Evolutionary conservation across 1,140 invertebrate genomes (phyloP).

Genomic region (Pissodes strobi): DNA sequence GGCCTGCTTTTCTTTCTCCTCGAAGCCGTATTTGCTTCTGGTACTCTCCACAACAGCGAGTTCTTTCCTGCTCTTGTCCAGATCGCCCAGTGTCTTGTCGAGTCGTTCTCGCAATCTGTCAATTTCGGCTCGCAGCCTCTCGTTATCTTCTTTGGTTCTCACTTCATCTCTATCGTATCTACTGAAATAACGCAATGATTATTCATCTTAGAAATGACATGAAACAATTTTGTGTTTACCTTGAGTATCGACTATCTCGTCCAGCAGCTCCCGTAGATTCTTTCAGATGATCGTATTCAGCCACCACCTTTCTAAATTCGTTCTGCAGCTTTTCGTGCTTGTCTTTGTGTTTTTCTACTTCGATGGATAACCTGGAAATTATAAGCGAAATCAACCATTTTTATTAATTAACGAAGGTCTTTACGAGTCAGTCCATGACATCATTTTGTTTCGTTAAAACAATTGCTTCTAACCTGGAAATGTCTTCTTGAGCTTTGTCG

Average conservation of each 20-base stretch:
- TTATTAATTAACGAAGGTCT: too few species aligned
- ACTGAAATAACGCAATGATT: too few species aligned
- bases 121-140: conserved; percentile 78
- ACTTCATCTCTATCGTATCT: conserved; percentile 76
- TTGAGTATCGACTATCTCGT: conserved; percentile 70
- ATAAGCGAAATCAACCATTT: neutral
- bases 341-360: conserved; percentile 88
- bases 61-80: conserved; percentile 75
- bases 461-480: conserved; percentile 61
- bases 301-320: conserved; percentile 80
- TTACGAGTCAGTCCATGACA: too few species aligned
- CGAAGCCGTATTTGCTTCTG: conserved; percentile 85
- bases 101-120: conserved; percentile 81
- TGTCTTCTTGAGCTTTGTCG: conserved; percentile 88
- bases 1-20: conserved; percentile 77
- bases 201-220: too few species aligned
- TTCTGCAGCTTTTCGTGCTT: conserved; percentile 83
- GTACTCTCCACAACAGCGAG: conserved; percentile 75
- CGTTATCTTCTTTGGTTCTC: conserved; percentile 76
- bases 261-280: conserved; percentile 63
- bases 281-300: conserved; percentile 72
- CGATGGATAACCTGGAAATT: conserved; percentile 77
- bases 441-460: too few species aligned
- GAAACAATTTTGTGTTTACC: too few species aligned
- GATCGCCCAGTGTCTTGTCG: conserved; percentile 78